A percentile compares a stretch with the other conserved stretches of the same genome.
phyloP scores from a whole-genome alignment of 1,140 invertebrate species.

The Scaptomyza hsui region DNA sequence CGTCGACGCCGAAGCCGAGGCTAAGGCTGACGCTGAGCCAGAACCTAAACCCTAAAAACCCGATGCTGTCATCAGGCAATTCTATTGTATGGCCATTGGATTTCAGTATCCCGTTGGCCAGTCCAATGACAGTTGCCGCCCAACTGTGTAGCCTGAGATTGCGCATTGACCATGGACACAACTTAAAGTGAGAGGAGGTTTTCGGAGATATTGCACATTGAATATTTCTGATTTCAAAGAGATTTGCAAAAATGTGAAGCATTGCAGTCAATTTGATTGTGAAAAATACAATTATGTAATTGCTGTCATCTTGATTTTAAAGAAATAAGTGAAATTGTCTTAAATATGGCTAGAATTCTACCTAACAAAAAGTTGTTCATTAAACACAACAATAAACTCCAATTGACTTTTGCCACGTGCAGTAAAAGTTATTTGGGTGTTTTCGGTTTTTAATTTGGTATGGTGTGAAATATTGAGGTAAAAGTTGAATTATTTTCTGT shows the following conservation, averaged over 20 bases:
- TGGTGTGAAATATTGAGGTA: background rate
- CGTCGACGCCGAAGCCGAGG: slow-evolving; percentile 3
- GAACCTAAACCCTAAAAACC: slow-evolving; percentile 28
- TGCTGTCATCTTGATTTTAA: background rate
- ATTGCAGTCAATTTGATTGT: slow-evolving; percentile 3
- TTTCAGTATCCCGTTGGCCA: slow-evolving; percentile 20
- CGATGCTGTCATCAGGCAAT: slow-evolving; percentile 58
- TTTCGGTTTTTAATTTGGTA: background rate
- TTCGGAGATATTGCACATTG: background rate
- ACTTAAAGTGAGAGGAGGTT: background rate
- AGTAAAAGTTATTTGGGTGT: background rate
- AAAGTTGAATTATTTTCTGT: slow-evolving; percentile 12
- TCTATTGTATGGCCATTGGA: slow-evolving; percentile 63
- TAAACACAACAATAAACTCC: background rate
- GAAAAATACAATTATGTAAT: background rate
- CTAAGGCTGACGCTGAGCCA: slow-evolving; percentile 14
- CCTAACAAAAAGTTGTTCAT: background rate
- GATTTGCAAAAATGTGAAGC: slow-evolving; percentile 1
- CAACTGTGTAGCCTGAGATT: background rate
- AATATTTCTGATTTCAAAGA: slow-evolving; percentile 14
- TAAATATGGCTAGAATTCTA: background rate
- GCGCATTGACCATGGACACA: background rate
- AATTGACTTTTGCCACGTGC: slow-evolving; percentile 2
- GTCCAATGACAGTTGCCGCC: slow-evolving; percentile 9
- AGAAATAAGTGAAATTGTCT: background rate